phyloP scores from a whole-genome alignment of 1,140 invertebrate genomes.

The Achatina immaculata region DNA sequence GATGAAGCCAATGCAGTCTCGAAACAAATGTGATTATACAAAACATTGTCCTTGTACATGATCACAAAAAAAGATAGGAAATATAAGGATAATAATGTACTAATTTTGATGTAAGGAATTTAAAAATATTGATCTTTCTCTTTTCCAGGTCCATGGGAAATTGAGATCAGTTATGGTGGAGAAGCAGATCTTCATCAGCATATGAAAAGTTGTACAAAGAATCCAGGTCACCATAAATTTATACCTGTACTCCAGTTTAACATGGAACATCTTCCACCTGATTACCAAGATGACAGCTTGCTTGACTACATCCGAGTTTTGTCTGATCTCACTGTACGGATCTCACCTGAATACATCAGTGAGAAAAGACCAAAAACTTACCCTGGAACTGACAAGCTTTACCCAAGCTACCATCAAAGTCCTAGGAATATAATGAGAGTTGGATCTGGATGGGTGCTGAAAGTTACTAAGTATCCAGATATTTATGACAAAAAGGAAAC shows the following conservation, averaged over 20 bases:
- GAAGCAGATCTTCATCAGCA: background rate
- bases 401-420: too few relatives aligned
- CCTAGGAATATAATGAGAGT: background rate
- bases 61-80: too few relatives aligned
- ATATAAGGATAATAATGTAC: too few relatives aligned
- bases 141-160: background rate
- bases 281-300: background rate
- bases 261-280: background rate
- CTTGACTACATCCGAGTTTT: background rate
- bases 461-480: background rate
- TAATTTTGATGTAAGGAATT: too few relatives aligned
- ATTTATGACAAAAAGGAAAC: background rate
- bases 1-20: too few relatives aligned
- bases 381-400: background rate
- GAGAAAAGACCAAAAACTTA: background rate
- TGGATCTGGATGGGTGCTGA: background rate
- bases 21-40: too few relatives aligned
- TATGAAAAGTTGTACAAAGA: background rate
- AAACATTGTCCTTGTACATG: too few relatives aligned
- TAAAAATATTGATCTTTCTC: background rate
- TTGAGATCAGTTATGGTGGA: background rate
- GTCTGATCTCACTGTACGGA: background rate
- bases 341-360: background rate
- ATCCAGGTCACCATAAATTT: slow-evolving; percentile 2
- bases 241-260: background rate